A percentile compares a stretch with the other conserved stretches of the same genome.
These are phyloP conservation scores for Hirtodrosophila duncani DNA, from an alignment of 2,888 invertebrate genomes.

Conservation along the genomic window DNA sequence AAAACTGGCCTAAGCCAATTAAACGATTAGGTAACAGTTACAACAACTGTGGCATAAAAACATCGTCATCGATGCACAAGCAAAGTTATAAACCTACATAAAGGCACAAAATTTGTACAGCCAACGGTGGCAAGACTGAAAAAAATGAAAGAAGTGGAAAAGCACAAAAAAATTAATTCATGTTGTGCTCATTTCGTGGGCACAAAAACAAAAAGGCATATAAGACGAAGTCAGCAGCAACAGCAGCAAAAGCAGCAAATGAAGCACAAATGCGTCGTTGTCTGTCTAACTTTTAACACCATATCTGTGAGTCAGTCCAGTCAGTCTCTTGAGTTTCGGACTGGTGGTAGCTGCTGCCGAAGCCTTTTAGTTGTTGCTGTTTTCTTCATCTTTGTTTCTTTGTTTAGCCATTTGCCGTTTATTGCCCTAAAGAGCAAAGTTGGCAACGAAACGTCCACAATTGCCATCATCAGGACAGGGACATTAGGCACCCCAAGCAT, in stretches of 20 bases:
- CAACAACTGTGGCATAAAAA: constrained; percentile 31
- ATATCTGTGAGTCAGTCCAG: no score
- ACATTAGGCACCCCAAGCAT: no score
- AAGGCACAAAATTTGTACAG: constrained; percentile 50
- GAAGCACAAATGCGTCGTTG: constrained; percentile 10
- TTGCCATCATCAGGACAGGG: no score
- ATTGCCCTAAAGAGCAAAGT: no score
- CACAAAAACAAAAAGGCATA: constrained; percentile 23
- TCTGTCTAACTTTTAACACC: constrained; percentile 31
- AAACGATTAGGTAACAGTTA: constrained; percentile 74
- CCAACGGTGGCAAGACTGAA: constrained; percentile 34
- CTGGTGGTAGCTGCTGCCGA: no score
- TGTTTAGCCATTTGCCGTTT: no score
- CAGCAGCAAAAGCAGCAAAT: constrained; percentile 10
- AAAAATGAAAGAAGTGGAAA: constrained; percentile 11
- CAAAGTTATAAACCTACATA: constrained; percentile 68
- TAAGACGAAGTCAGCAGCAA: constrained; percentile 7
- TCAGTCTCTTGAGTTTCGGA: no score
- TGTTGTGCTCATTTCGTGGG: constrained; percentile 71
- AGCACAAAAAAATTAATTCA: constrained; percentile 59
- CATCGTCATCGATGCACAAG: constrained; percentile 29
- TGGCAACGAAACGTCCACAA: no score
- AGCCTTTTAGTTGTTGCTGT: no score
- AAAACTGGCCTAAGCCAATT: constrained; percentile 69
- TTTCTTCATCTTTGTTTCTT: no score